Evolutionary conservation across 2,888 invertebrate genomes (phyloP), one percentile per base, ranked within the genome.

Genomic region (Alsophila aescularia): DNA sequence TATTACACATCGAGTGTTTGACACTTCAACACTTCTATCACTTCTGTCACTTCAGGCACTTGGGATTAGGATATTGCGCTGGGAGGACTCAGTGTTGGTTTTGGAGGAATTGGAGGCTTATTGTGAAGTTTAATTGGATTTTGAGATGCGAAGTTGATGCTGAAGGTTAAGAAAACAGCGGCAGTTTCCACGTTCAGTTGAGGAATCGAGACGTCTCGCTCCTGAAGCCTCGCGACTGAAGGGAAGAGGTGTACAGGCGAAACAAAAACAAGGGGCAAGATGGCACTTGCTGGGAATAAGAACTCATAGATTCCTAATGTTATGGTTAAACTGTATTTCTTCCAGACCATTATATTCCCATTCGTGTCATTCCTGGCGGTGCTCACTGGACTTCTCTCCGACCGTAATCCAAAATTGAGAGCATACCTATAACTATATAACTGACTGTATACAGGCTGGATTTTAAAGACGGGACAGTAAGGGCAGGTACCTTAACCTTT

Each of bases 251-350:
- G 44, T 18, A 36, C 16, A 16, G n/a, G 55, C 58, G 63, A 60
- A 67, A 73, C 62, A 66, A 71, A 70, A 71, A 66, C 70, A 66
- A 58, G 62, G 67, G 64, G 56, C 50, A 51, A 40, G 55, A 51
- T 31, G 13, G 8, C 44, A 44, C 45, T 50, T 47, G 15, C 16
- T 24, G n/a, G 9, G 48, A 16, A 62, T 58, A 63, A 21, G n/a
- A 44, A 42, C 4, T 31, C 10, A 2, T 39, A 7, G 37, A 39
- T 7, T 21, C 27, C 7, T 2, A 27, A 9, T 3, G n/a, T n/a
- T n/a, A n/a, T n/a, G n/a, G n/a, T n/a, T n/a, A 24, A 24, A 2
- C 24, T 24, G 24, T 24, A 24, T 7, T 2, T 8, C 24, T 7
- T 5, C 24, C 8, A 24, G 8, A 24, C 7, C 8, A 24, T 24